These are phyloP conservation scores for Apteryx mantelli DNA, from an alignment of 2,113 vertebrate species.

Conservation along the genomic window DNA sequence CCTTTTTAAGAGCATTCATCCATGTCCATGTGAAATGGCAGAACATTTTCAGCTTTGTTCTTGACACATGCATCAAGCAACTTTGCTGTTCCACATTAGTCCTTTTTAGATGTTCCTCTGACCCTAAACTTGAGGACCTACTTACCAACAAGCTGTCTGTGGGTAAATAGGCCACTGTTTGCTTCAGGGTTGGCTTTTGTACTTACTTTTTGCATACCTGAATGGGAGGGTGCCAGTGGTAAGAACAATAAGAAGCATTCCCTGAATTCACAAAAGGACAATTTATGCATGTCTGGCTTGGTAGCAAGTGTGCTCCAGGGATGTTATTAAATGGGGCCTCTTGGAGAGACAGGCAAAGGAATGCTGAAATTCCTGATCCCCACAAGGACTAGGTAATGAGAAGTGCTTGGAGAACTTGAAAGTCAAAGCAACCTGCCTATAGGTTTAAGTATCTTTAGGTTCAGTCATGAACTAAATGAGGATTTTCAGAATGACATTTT, in stretches of 20 bases:
- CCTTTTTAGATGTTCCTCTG: neutral
- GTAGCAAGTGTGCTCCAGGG: neutral
- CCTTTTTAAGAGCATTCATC: conserved; percentile 18
- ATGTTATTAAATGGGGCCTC: neutral
- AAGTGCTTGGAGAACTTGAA: neutral
- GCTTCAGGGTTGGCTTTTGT: neutral
- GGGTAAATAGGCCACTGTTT: neutral
- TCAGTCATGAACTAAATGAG: neutral
- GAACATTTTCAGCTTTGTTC: conserved; percentile 2
- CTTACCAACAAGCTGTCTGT: neutral
- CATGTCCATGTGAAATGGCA: neutral
- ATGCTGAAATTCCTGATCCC: neutral
- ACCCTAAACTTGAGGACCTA: neutral
- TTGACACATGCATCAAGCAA: neutral
- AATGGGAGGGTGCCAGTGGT: neutral
- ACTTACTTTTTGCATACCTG: neutral
- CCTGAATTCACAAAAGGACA: neutral
- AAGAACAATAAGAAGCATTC: neutral
- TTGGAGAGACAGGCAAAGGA: neutral
- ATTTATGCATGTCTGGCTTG: neutral
- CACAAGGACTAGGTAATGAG: neutral
- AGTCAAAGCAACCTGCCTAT: neutral
- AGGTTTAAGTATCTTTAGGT: rapidly evolving
- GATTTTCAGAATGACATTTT: neutral
- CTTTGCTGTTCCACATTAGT: neutral